Evolutionary conservation across 1,140 invertebrate species (phyloP), one percentile per base, ranked within the genome.

Genomic region (Stratiolaelaps scimitus): DNA sequence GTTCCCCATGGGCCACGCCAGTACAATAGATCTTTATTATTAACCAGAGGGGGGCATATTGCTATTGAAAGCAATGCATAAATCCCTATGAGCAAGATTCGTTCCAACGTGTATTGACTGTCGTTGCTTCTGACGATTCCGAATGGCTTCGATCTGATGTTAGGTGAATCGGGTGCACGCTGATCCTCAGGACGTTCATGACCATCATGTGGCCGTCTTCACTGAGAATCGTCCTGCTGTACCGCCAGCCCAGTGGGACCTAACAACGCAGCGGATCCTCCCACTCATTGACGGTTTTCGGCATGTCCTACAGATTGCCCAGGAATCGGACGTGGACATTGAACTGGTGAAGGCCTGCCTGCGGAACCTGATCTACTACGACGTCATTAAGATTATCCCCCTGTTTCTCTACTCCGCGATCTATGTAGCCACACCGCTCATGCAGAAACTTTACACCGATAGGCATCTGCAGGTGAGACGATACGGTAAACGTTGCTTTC

Each of bases 401-500:
- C 85, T 96, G 70, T 86, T 96, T 71, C 90, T 90, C 74, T 97
- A 95, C 76, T 86, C 87, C 68, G 95, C 95, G 76, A 85, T 92
- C 68, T 96, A 95, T 75, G 84, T 87, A 64, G 83, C 84, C 13
- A 94, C 89, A 2, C 83, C 88, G n/a, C 83, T 84, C 71, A 80
- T 94, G 1, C 83, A 83, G 69, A 78, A 68, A 26, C 83, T 60
- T 2, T 60, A 60, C 53, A 60, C 53, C 15, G 53, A 60, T 26
- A 26, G 53, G 15, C 53, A 60, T 60, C 23, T 60, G 4, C 53
- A 60, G 53, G 53, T 60, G 2, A 60, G n/a, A n/a, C n/a, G n/a
- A n/a, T n/a, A n/a, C n/a, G n/a, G n/a, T n/a, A n/a, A n/a, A n/a
- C n/a, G n/a, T n/a, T n/a, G n/a, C n/a, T n/a, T n/a, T n/a, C n/a